A percentile compares a stretch with the other conserved stretches of the same genome.
These are phyloP conservation scores for Cantharis flavilabris DNA, from an alignment of 2,888 invertebrate genomes.

Conservation along the genomic window DNA sequence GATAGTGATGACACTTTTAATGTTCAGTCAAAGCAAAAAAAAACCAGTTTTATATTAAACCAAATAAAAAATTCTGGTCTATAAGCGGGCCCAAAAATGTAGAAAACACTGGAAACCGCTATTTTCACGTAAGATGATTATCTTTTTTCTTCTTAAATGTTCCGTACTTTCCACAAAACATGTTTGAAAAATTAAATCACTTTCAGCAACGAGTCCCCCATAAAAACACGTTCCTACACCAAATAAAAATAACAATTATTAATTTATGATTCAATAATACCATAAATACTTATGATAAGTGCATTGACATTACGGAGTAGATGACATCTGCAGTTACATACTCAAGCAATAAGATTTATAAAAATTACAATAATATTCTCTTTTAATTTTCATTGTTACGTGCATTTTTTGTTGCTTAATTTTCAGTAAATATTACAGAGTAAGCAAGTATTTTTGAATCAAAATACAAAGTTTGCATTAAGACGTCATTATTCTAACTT, in stretches of 20 bases:
- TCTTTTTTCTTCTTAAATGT: slow-evolving; percentile 52
- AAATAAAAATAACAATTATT: slow-evolving; percentile 29
- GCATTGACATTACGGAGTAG: slow-evolving; percentile 40
- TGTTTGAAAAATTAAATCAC: slow-evolving; percentile 35
- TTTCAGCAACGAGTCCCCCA: slow-evolving; percentile 28
- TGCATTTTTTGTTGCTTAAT: background rate
- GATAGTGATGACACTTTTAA: slow-evolving; percentile 7
- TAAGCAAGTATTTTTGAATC: background rate
- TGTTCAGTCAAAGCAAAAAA: background rate
- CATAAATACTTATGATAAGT: slow-evolving; percentile 34
- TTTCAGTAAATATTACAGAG: background rate
- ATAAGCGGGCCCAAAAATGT: background rate
- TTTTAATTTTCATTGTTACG: background rate
- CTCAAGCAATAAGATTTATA: slow-evolving; percentile 3
- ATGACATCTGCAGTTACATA: slow-evolving; percentile 38
- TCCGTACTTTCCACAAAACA: slow-evolving; percentile 49
- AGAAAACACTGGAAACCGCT: background rate
- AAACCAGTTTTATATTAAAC: background rate
- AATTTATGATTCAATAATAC: slow-evolving; percentile 29
- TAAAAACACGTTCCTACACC: slow-evolving; percentile 24
- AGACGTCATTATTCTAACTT: slow-evolving; percentile 3
- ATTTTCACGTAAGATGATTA: background rate
- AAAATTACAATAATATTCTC: background rate
- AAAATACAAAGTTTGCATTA: background rate
- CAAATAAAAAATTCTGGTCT: background rate